Percentiles rank a stretch among this genome's conserved stretches.
phyloP scores from a whole-genome alignment of 2,113 vertebrate species.

The Dicerorhinus sumatrensis region DNA sequence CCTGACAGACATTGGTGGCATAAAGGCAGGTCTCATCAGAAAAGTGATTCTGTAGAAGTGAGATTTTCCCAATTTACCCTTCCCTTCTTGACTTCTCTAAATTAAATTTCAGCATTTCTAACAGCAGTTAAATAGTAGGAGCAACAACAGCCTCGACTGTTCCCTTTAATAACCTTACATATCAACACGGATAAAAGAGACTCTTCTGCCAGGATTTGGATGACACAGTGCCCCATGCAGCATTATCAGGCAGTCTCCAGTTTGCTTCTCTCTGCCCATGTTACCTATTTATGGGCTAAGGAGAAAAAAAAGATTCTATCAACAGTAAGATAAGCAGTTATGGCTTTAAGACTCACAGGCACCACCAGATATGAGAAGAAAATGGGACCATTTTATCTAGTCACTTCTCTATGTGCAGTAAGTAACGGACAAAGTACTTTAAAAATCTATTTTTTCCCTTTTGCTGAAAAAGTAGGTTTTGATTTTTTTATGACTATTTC shows the following conservation, averaged over 20 bases:
- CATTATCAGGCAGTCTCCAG: neutral
- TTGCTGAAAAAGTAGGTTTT: neutral
- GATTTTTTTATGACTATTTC: neutral
- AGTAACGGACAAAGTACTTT: slow-evolving; percentile 2
- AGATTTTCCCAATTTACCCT: neutral
- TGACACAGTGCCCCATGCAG: neutral
- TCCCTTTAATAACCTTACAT: neutral
- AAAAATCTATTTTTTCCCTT: slow-evolving; percentile 35
- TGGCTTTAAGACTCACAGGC: slow-evolving; percentile 63
- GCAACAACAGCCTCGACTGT: neutral
- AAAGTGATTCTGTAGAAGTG: slow-evolving; percentile 1
- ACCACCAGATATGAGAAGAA: slow-evolving; percentile 30
- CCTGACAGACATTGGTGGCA: neutral
- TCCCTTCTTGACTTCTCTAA: neutral
- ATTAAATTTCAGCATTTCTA: neutral
- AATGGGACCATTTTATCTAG: neutral
- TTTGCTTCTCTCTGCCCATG: neutral
- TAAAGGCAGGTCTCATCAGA: slow-evolving; percentile 46
- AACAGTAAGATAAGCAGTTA: slow-evolving; percentile 52
- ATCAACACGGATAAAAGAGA: neutral
- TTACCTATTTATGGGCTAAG: neutral
- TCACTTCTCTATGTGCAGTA: slow-evolving; percentile 38
- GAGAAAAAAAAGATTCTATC: neutral
- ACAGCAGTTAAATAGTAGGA: neutral
- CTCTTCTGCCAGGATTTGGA: neutral